Percentiles rank a stretch among this genome's conserved stretches.
These are phyloP conservation scores for Oscheius sp. DNA, from an alignment of 2,888 invertebrate genomes.

Conservation along the genomic window DNA sequence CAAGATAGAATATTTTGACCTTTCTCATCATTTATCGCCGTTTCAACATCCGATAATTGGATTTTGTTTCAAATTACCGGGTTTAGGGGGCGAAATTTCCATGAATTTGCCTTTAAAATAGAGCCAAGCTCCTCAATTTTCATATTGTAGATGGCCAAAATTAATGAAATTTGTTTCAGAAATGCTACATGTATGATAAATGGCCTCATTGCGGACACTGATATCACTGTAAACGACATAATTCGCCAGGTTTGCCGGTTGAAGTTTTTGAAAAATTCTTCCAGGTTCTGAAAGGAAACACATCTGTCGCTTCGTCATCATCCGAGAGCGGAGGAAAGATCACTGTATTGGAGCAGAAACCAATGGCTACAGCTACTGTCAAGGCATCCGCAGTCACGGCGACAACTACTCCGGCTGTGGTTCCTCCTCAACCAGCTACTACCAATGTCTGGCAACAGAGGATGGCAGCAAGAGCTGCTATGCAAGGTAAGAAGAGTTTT, in stretches of 20 bases:
- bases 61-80: no score
- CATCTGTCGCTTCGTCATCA: constrained; percentile 42
- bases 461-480: constrained; percentile 76
- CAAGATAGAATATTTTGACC: no score
- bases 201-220: constrained; percentile 91
- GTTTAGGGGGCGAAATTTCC: no score
- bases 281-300: constrained; percentile 37
- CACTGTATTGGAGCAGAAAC: background rate
- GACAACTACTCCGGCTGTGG: background rate
- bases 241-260: constrained; percentile 40
- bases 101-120: no score
- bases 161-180: constrained; percentile 70
- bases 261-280: background rate
- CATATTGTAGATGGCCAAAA: background rate
- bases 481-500: no score
- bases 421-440: constrained; percentile 86
- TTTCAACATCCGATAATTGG: no score
- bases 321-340: constrained; percentile 32
- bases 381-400: no score
- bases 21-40: no score
- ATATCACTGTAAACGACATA: constrained; percentile 72
- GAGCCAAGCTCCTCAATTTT: no score
- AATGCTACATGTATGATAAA: constrained; percentile 90
- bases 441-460: constrained; percentile 78
- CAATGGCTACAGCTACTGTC: constrained; percentile 6